A percentile compares a stretch with the other conserved stretches of the same genome.
These are phyloP conservation scores for Alexandromys fortis DNA, from an alignment of 2,113 vertebrate genomes.

Conservation along the genomic window DNA sequence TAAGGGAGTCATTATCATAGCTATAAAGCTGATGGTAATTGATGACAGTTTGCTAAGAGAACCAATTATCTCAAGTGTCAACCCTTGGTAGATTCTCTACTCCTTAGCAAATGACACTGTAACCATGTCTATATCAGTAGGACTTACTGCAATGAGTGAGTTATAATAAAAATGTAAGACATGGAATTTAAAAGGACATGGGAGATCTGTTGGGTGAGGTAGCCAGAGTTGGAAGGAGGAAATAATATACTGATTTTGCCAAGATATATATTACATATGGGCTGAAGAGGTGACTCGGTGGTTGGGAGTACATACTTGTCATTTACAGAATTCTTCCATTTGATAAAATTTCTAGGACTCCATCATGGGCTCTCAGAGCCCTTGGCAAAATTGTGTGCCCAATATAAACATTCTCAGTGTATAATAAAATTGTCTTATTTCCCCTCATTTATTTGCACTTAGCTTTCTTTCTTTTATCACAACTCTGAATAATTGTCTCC, in stretches of 20 bases:
- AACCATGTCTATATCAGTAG: neutral
- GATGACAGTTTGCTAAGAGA: neutral
- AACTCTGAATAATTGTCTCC: neutral
- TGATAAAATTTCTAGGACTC: neutral
- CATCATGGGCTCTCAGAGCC: no score
- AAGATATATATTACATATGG: neutral
- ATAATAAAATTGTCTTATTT: neutral
- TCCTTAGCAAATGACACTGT: neutral
- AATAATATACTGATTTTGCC: neutral
- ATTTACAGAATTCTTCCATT: neutral
- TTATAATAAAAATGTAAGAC: neutral
- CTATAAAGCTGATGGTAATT: neutral
- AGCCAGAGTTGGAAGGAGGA: neutral
- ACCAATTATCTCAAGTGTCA: no score
- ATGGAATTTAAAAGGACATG: neutral
- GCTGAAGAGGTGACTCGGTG: neutral
- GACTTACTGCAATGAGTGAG: neutral
- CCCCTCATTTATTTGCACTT: neutral
- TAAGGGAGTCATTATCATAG: no score
- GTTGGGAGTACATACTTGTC: neutral
- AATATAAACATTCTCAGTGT: neutral
- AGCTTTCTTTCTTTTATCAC: neutral
- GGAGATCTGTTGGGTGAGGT: neutral
- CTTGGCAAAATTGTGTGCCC: neutral
- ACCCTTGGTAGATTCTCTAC: neutral